Base-by-base conservation (phyloP, 2,113 vertebrate genomes). In the Pterocles orientalis region DNA sequence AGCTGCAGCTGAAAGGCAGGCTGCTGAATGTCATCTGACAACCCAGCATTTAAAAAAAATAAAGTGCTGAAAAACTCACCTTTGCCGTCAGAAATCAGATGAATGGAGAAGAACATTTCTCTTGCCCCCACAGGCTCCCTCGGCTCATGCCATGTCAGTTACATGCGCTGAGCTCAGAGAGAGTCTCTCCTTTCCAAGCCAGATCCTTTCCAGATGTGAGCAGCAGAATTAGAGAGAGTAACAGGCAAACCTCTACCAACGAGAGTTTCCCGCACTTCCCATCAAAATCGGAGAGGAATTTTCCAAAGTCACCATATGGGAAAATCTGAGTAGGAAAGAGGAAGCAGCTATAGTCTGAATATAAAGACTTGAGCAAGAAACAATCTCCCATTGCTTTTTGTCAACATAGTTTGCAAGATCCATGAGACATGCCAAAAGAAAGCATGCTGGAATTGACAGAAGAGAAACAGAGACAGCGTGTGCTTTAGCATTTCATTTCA, bases 141-240 rank as follows among this genome's bases (percentile, higher is more conserved):
- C 81, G 12, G 86, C 95, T 98, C 97, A 98, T 98, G 98, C 98
- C 98, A 98, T 98, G 98, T 97, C 98, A 91, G 91, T 97, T 95
- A 97, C 71, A 94, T 12, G 45, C 53, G 13, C 88, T 73, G 90
- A 97, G 89, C 92, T 88, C 93, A 90, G 79, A 94, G 91, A 1
- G 7, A 96, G 85, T 94, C 88, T 94, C 97, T 94, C 73, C 93
- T 97, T 96, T 96, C 97, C 96, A 92, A 94, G 96, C 72, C 94
- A 97, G 98, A 98, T 97, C 97, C 98, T 98, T 97, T 98, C 98
- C 98, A 99, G 98, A 99, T 99, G 98, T 99, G 94, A 97, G 95
- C 93, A 88, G 95, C 87, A 95, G 88, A 95, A 95, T 28, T 68
- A 75, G 90, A 88, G 92, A 80, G 89, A 96, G 95, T 61, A 96